Base-by-base conservation (phyloP, 1,140 invertebrate genomes). In the Drosophila busckii region DNA sequence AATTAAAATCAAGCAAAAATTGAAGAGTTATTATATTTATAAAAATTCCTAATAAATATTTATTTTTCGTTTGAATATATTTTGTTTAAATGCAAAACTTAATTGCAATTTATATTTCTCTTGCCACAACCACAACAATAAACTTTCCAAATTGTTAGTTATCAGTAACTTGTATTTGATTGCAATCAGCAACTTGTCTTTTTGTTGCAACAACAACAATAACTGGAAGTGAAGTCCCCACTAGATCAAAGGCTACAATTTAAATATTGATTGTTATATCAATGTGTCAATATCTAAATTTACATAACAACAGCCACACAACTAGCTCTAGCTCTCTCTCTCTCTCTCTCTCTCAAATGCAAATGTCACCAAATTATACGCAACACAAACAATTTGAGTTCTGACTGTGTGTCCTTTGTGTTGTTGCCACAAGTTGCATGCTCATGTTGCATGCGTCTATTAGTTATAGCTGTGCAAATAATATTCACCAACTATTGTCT, bases 221-320 rank as follows among this genome's bases (percentile, higher is more conserved):
- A 15, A 2, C 3, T 6, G n/a, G 16, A 15, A 7, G 9, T 8
- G 3, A 15, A 1, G 7, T 1, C 13, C 15, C 13, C 23, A 10
- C 40, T 20, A n/a, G 20, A 44, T 42, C 23, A 38, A 40, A 38
- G 32, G 17, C n/a, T 22, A 10, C 26, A 56, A 76, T 73, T 80
- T 80, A 80, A 80, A 80, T 73, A 80, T 80, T 80, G 73, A 80
- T 73, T 80, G 73, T 63, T 41, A 61, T 71, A 73, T 80, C 73
- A 80, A 56, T 78, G 73, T 64, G 56, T 65, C 73, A 73, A 73
- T 80, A 65, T 69, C 68, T 29, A 64, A 78, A 78, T 78, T 71
- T 78, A 40, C 73, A 78, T 78, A 56, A 68, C 37, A 46, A 50
- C 28, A 56, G 46, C 49, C 50, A 15, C 73, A 78, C n/a, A 78